These are phyloP conservation scores for Tribolium castaneum DNA, from an alignment of 1,140 invertebrate species.

Conservation along the genomic window DNA sequence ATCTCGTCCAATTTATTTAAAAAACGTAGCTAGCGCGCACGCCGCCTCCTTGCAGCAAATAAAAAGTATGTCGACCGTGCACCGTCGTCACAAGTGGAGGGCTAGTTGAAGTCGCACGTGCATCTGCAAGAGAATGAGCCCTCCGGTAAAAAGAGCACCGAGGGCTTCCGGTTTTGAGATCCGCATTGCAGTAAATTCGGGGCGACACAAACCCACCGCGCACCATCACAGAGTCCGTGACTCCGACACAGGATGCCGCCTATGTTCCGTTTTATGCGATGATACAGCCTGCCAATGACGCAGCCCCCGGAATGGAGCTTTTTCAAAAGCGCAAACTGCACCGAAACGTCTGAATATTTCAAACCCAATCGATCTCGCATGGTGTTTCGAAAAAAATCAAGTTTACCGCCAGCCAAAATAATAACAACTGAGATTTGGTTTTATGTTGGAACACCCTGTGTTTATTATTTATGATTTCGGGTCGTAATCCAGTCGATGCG, in stretches of 20 bases:
- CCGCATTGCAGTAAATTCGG: conserved; percentile 34
- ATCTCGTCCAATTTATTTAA: background rate
- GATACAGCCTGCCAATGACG: conserved; percentile 14
- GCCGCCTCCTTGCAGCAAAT: background rate
- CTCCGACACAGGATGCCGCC: conserved; percentile 31
- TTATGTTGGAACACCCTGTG: background rate
- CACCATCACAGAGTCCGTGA: conserved; percentile 30
- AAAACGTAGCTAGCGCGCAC: background rate
- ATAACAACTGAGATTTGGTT: no score
- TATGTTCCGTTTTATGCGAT: conserved; percentile 32
- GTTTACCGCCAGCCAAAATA: no score
- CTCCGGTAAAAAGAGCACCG: conserved; percentile 28
- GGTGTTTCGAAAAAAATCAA: no score
- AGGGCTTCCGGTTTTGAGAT: conserved; percentile 31
- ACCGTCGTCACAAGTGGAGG: conserved; percentile 1
- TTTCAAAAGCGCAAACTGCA: background rate
- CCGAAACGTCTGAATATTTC: no score
- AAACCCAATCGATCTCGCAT: background rate
- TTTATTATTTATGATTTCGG: conserved; percentile 2
- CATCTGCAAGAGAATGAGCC: conserved; percentile 26
- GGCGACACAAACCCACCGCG: conserved; percentile 28
- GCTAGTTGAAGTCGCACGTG: conserved; percentile 24
- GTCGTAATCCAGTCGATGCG: background rate
- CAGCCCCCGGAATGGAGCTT: background rate
- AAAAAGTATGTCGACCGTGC: background rate